A percentile compares a stretch with the other conserved stretches of the same genome.
These are phyloP conservation scores for Stylophora pistillata DNA, from an alignment of 64 coral and sea anemone genomes.

Conservation along the genomic window DNA sequence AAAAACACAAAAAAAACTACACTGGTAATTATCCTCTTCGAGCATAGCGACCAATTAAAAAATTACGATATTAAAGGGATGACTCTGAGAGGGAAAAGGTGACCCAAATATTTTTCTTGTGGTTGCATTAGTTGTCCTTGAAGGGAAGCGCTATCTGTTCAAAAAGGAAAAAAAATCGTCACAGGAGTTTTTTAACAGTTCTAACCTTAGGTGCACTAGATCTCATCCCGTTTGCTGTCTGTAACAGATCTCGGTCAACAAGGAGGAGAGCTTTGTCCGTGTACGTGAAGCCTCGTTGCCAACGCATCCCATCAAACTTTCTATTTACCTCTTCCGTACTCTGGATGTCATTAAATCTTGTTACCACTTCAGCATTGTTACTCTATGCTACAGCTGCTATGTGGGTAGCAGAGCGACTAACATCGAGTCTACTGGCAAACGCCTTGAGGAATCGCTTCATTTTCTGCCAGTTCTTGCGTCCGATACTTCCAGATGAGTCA, in stretches of 20 bases:
- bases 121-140: no score
- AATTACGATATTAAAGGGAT: no score
- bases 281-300: constrained; percentile 43
- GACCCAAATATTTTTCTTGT: no score
- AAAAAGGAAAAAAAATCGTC: not conserved
- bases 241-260: constrained; percentile 35
- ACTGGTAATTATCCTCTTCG: no score
- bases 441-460: constrained; percentile 45
- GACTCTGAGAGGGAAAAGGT: no score
- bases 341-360: constrained; percentile 17
- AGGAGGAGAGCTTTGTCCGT: constrained; percentile 52
- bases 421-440: constrained; percentile 22
- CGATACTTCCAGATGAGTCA: constrained; percentile 64
- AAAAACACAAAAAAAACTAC: no score
- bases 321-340: constrained; percentile 17
- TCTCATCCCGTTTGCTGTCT: constrained; percentile 51
- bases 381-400: constrained; percentile 54
- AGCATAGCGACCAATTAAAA: no score
- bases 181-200: not conserved
- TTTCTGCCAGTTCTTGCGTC: constrained; percentile 12
- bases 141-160: no score
- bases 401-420: constrained; percentile 28
- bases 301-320: constrained; percentile 16
- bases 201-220: constrained; percentile 51
- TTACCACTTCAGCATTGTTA: constrained; percentile 25